Percentiles rank a stretch among this genome's conserved stretches.
Conservation (phyloP, 2,888 invertebrate genomes). For the Drosophila affinis region DNA sequence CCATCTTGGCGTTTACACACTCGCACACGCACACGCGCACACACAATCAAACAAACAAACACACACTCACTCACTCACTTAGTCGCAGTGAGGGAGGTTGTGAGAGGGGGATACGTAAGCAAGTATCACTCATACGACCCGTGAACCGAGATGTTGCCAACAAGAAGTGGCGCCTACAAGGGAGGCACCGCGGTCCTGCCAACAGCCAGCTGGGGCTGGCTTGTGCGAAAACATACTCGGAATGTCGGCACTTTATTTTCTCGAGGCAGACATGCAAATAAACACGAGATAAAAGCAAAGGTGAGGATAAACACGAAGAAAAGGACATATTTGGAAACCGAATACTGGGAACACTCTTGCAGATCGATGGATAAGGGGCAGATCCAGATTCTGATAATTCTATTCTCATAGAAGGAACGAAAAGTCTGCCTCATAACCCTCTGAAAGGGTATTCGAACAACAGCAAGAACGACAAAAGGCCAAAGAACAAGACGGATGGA, state of each 20-base stretch:
- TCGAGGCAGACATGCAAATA: conserved; percentile 66
- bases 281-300: conserved; percentile 52
- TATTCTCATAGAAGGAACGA: not conserved
- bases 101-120: conserved; percentile 34
- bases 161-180: conserved; percentile 58
- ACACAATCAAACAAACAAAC: conserved; percentile 15
- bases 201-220: conserved; percentile 33
- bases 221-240: conserved; percentile 31
- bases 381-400: not conserved
- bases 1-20: conserved; percentile 58
- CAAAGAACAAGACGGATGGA: not conserved
- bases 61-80: not conserved
- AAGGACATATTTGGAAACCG: not conserved
- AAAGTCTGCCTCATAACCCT: not conserved
- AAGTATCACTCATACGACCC: conserved; percentile 76
- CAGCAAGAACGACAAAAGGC: no score
- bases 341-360: not conserved
- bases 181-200: conserved; percentile 18
- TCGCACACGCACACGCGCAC: conserved; percentile 18
- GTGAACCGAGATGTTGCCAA: conserved; percentile 28
- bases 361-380: not conserved
- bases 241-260: conserved; percentile 60
- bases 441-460: not conserved
- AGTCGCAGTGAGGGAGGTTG: not conserved
- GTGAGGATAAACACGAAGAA: conserved; percentile 16